Conservation (phyloP, 2,888 invertebrate species). For the Spicauda simplicius region DNA sequence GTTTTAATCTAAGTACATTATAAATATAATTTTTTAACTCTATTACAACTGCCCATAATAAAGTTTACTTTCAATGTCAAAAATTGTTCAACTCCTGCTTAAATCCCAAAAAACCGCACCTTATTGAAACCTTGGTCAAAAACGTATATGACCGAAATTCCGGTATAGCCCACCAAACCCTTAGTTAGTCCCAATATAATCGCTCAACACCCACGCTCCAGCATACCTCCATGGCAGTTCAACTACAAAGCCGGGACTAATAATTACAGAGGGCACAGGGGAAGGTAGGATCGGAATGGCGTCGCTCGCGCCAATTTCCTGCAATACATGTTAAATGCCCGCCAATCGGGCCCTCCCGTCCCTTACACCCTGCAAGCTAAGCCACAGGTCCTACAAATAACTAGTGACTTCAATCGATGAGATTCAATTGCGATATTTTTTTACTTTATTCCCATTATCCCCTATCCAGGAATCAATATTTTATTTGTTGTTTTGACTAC, state of each 20-base stretch:
- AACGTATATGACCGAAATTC: no score
- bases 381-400: neutral
- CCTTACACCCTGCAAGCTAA: neutral
- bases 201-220: conserved; percentile 8
- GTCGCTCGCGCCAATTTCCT: conserved; percentile 46
- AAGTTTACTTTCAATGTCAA: no score
- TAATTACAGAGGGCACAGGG: conserved; percentile 43
- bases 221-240: conserved; percentile 10
- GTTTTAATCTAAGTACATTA: no score
- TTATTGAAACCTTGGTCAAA: no score
- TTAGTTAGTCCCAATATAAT: conserved; percentile 8
- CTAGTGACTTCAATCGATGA: no score
- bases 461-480: no score
- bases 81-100: neutral
- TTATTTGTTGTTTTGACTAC: no score
- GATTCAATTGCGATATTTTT: no score
- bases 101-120: neutral
- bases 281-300: conserved; percentile 42
- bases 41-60: no score
- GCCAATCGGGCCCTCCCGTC: conserved; percentile 52
- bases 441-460: no score
- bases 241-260: conserved; percentile 40
- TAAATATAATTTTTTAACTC: no score
- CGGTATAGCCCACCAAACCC: neutral
- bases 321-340: conserved; percentile 49